These are phyloP conservation scores for Venturia canescens DNA, from an alignment of 1,140 invertebrate species.

Conservation along the genomic window DNA sequence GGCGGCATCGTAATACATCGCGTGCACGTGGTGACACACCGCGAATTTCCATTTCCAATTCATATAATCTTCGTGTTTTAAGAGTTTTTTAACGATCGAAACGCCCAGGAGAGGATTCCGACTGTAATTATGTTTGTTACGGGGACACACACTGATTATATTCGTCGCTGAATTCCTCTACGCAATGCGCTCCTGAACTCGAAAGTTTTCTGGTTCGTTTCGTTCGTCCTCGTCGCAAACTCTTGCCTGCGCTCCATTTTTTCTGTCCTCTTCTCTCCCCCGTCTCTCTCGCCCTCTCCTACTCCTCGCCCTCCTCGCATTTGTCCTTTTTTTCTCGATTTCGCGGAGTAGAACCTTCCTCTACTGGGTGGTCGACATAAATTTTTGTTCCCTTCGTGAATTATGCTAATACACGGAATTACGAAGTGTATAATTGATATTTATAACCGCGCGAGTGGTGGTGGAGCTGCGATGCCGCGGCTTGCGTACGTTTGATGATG, in stretches of 20 bases:
- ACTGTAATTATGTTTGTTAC: background rate
- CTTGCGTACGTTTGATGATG: conserved; percentile 32
- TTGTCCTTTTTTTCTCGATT: conserved; percentile 10
- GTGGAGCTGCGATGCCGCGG: background rate
- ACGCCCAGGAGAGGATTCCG: conserved; percentile 39
- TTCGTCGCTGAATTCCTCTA: conserved; percentile 4
- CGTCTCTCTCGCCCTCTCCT: background rate
- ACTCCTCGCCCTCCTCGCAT: too few species aligned
- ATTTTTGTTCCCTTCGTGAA: conserved; percentile 67
- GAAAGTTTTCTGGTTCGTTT: background rate
- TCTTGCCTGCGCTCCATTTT: conserved; percentile 15
- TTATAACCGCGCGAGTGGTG: conserved; percentile 63
- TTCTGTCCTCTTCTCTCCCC: background rate
- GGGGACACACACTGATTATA: background rate
- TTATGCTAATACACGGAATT: conserved; percentile 73
- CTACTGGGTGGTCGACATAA: conserved; percentile 73
- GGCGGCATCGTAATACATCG: conserved; percentile 63
- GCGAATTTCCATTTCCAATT: conserved; percentile 68
- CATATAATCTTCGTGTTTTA: conserved; percentile 69
- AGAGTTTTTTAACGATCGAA: conserved; percentile 65
- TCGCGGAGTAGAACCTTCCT: conserved; percentile 24
- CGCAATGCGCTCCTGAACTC: background rate
- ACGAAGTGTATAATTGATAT: conserved; percentile 74
- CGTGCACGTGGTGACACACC: conserved; percentile 66
- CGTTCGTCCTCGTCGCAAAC: background rate